Evolutionary conservation across 2,797 vertebrate genomes (phyloP), one percentile per base, ranked within the genome.

Genomic region (Phoeniculus purpureus): DNA sequence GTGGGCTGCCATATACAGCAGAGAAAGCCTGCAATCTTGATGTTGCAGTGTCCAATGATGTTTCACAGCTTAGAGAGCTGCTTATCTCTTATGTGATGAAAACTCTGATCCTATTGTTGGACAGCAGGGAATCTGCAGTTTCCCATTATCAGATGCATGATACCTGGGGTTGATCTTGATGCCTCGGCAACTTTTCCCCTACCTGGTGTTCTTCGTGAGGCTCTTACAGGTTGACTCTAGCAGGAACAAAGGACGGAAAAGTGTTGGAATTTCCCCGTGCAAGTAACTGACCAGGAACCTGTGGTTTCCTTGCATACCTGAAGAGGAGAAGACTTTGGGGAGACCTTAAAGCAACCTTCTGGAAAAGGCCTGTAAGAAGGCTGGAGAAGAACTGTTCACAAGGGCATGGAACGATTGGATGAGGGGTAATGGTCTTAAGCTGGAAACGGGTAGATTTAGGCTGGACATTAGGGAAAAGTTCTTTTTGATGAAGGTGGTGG

Each of bases 1-100:
- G 34, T 2, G 1, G 25, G 21, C 34, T 65, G 21, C 1, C 2
- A 15, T 47, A 22, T 1, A 6, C 7, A 23, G 56, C 34, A 80
- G 20, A 1, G 2, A 66, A 82, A 68, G 52, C 32, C 61, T 1
- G 2, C 47, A 70, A 62, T 59, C 43, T 64, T 68, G 55, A 67
- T 0, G 0, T 75, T 85, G 87, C 25, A 27, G 20, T 1, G 7
- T 82, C 66, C 85, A 68, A 74, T 14, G 50, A 34, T 4, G 34
- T 83, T 82, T 90, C 75, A 70, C 22, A 60, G 29, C 40, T 68
- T 34, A 31, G 54, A 87, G 25, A 68, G 16, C 3, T 64, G 12
- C 52, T 93, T 81, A 43, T 78, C 65, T 74, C 2, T 0, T 67
- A 71, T 37, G 15, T 47, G 54, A 89, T 27, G 22, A 88, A 92